Evolutionary conservation across 2,888 invertebrate species (phyloP), one percentile per base, ranked within the genome.

Genomic region (Lasiommata megera): DNA sequence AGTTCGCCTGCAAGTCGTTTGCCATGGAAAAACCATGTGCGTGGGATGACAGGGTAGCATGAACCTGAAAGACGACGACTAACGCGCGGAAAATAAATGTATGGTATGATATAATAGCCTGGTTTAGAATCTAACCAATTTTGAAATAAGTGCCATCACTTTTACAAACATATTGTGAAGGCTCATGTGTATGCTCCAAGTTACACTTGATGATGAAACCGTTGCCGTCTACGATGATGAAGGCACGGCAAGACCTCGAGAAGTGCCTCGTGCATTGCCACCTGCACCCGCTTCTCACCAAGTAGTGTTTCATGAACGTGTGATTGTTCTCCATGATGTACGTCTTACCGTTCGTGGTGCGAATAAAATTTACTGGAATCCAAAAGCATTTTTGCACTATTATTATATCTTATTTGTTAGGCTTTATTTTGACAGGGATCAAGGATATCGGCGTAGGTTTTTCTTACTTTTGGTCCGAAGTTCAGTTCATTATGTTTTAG

Each of bases 221-320:
- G 11, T 65, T 53, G n/a, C 61, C 53, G 6, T 50, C 28, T 8
- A 65, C 12, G 1, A 64, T 37, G 12, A 68, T 38, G 18, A 54
- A 64, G 0, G 70, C 69, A 1, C 51, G 56, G 51, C 71, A 72
- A 8, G 58, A 56, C 51, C 60, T 60, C 0, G 68, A 68, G 63
- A 61, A 66, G 29, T 73, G 70, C 9, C 64, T 68, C 7, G 67
- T 70, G 58, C 75, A 74, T 46, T 67, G 68, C 72, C 72, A 74
- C 12, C 71, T 62, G 0, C 54, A 44, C 1, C 72, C 71, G 0
- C 9, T 34, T 37, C 66, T 74, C 3, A 66, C 28, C 0, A n/a
- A 1, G 28, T 70, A 69, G 29, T 74, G 70, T 41, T 58, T 67
- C 56, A 41, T 68, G 43, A 63, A 73, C 0, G 70, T 67, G 38